Conservation (phyloP, 2,888 invertebrate species). For the Gerosis bhagava region DNA sequence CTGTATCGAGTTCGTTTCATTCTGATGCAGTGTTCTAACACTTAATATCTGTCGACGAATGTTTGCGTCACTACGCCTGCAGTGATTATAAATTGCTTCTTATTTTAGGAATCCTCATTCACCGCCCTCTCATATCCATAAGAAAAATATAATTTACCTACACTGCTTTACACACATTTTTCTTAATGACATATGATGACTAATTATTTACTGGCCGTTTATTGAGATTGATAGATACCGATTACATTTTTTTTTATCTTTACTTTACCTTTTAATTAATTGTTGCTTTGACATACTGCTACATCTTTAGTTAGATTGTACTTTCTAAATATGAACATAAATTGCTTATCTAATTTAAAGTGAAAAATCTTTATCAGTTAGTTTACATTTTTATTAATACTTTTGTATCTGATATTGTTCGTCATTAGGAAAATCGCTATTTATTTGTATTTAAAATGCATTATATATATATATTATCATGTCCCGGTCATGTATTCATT, state of each 20-base stretch:
- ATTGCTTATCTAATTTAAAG: too few species aligned
- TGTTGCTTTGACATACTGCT: too few species aligned
- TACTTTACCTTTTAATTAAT: slow-evolving; percentile 2
- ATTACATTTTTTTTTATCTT: slow-evolving; percentile 9
- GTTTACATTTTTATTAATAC: too few species aligned
- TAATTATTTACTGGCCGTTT: slow-evolving; percentile 43
- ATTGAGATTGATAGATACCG: slow-evolving; percentile 43
- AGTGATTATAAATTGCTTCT: slow-evolving; percentile 75
- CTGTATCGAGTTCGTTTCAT: slow-evolving; percentile 51
- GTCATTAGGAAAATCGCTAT: too few species aligned
- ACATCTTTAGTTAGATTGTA: too few species aligned
- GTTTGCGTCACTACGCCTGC: slow-evolving; percentile 73
- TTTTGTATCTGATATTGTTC: too few species aligned
- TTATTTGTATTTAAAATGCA: too few species aligned
- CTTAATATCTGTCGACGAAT: slow-evolving; percentile 78
- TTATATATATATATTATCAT: too few species aligned
- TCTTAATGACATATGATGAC: slow-evolving; percentile 61
- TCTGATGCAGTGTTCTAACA: slow-evolving; percentile 66
- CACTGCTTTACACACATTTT: slow-evolving; percentile 60
- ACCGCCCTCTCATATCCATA: slow-evolving; percentile 59
- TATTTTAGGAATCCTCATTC: slow-evolving; percentile 78
- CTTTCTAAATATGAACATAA: too few species aligned
- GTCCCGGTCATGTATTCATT: too few species aligned
- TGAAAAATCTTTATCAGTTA: too few species aligned
- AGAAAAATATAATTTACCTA: slow-evolving; percentile 61